Evolutionary conservation across 2,888 invertebrate genomes (phyloP), one percentile per base, ranked within the genome.

Genomic region (Drosophila percnosoma): DNA sequence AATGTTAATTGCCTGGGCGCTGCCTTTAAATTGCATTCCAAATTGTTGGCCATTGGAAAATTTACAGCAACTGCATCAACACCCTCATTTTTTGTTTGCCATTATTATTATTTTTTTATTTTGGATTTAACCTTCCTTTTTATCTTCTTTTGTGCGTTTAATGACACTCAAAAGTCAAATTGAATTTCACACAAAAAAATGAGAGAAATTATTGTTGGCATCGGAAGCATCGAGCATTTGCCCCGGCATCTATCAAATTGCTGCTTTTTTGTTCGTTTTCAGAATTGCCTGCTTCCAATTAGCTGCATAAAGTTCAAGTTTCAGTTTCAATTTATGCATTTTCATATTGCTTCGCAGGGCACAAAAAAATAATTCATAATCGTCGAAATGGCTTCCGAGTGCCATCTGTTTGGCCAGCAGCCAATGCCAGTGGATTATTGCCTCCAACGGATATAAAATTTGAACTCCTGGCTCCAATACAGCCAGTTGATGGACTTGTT

Each of bases 241-340:
- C 34, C 40, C 34, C 65, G 34, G 52, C 58, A 75, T 89, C 67
- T 83, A 87, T 78, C 76, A 82, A 70, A 74, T 55, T 64, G 54
- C 68, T 72, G 68, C 58, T 54, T 36, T 63, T 40, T 57, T 55
- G 13, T 21, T 29, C 1, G 13, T n/a, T 49, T 42, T 11, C 52
- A 18, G 11, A 36, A 73, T 74, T 74, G 78, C 69, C 69, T 42
- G 83, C 45, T 67, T 81, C 78, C 89, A 85, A 85, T 85, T 85
- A 85, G 89, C 89, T 84, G 70, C 75, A 89, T 78, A 81, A 74
- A 81, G 89, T 78, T 87, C 71, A 75, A 85, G 79, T 70, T 74
- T 83, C 87, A 81, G 78, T 87, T 83, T 78, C 73, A 87, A 87
- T 89, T 84, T 89, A 87, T 85, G 85, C 70, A 70, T 73, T 89